Base-by-base conservation (phyloP, 2,888 invertebrate genomes). In the Sarcophaga carnaria region DNA sequence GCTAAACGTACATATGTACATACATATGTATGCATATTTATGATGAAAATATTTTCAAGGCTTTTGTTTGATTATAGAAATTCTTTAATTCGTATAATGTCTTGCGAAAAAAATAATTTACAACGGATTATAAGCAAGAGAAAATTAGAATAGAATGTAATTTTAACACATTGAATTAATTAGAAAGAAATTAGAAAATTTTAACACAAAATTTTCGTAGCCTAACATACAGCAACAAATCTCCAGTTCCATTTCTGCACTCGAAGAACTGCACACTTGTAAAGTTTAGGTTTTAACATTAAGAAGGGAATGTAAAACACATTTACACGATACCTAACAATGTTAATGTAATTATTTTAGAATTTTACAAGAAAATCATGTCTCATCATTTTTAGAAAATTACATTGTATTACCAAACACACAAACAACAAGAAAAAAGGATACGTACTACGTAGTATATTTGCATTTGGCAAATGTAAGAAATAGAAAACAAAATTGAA, bases 331-430 rank as follows among this genome's bases (percentile, higher is more conserved):
- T 54, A 5, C 10, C 14, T 14, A 75, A 70, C 54, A 70, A 37
- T 81, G 74, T 74, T 63, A 27, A 62, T 47, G 75, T 75, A 75
- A 81, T 81, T 81, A 81, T 81, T 81, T 69, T 45, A 69, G 74
- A 69, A 69, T 81, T 54, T 81, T 75, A 81, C 80, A 81, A 75
- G 80, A 67, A 81, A 75, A 81, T 81, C 80, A 81, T 81, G 80
- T 69, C 80, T 75, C 79, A 71, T 62, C 49, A 79, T 70, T 76
- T 76, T 76, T 54, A 54, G 54, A 76, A 76, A 76, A 76, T 66
- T 76, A 64, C 54, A 64, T 47, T 63, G 11, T 22, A 49, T 8
- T 63, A 63, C 10, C 17, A 25, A 64, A 54, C 64, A 76, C 22
- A 20, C 17, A 47, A 8, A 17, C 66, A 66, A n/a, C 27, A 22